A percentile compares a stretch with the other conserved stretches of the same genome.
Evolutionary conservation across 2,113 vertebrate species (phyloP).

Genomic region (Calypte anna): DNA sequence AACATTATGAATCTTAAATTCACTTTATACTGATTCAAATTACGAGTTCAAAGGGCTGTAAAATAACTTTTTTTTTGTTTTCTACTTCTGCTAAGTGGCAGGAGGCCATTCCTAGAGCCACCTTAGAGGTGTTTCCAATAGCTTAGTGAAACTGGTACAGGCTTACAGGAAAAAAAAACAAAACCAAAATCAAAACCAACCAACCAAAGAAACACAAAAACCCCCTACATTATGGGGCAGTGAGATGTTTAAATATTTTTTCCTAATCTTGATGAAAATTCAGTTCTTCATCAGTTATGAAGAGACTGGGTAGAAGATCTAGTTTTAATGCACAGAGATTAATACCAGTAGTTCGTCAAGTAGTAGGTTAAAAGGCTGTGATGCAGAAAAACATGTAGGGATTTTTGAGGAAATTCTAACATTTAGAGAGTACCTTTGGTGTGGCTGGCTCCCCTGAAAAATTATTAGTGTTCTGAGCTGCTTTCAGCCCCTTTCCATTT

Average conservation of each 20-base stretch:
- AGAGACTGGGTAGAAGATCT: neutral
- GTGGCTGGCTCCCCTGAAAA: neutral
- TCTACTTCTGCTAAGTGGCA: neutral
- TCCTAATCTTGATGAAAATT: neutral
- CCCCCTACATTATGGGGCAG: neutral
- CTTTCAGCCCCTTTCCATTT: neutral
- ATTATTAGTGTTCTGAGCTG: fast-evolving
- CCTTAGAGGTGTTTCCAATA: neutral
- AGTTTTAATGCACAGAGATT: neutral
- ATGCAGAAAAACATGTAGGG: neutral
- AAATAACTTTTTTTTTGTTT: neutral
- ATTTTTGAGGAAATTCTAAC: neutral
- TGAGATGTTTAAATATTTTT: neutral
- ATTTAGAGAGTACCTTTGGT: neutral
- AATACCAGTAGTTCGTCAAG: neutral
- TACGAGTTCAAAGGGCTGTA: neutral
- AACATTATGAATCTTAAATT: neutral
- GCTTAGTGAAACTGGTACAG: neutral
- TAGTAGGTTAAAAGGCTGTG: neutral
- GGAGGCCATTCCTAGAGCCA: neutral
- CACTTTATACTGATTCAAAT: neutral
- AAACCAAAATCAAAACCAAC: too few species aligned
- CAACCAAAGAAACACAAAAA: too few species aligned
- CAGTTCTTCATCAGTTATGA: neutral
- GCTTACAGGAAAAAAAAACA: neutral